These are phyloP conservation scores for Amphipoea lucens DNA, from an alignment of 2,888 invertebrate genomes.

Conservation along the genomic window DNA sequence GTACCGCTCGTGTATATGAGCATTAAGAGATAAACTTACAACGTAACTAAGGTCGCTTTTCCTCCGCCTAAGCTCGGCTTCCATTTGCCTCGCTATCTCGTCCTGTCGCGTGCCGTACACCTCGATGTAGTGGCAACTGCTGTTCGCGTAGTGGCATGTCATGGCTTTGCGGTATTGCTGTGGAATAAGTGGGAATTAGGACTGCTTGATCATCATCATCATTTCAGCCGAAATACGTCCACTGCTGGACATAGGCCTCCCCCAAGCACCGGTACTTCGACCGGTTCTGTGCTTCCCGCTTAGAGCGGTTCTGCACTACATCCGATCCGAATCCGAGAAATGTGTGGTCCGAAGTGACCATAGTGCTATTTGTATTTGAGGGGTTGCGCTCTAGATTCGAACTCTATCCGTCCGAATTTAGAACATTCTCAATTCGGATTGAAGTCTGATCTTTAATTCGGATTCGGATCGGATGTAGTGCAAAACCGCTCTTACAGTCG, in stretches of 20 bases:
- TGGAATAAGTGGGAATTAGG: not conserved
- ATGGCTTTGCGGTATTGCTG: slow-evolving; percentile 94
- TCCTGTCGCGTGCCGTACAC: slow-evolving; percentile 92
- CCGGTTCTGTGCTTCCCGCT: not conserved
- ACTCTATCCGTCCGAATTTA: no score
- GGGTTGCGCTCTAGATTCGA: no score
- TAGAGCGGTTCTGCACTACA: no score
- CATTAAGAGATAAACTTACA: slow-evolving; percentile 67
- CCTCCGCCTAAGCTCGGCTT: slow-evolving; percentile 82
- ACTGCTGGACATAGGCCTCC: not conserved
- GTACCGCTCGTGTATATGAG: not conserved
- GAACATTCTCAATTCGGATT: no score
- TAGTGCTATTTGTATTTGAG: no score
- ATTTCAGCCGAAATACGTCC: not conserved
- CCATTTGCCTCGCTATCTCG: slow-evolving; percentile 90
- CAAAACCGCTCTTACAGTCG: not conserved
- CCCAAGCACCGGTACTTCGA: not conserved
- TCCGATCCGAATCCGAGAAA: no score
- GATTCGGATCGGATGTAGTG: no score
- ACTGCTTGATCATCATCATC: not conserved
- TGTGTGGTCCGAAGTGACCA: no score
- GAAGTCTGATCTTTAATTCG: no score
- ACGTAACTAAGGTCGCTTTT: slow-evolving; percentile 65
- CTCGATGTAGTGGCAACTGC: slow-evolving; percentile 92
- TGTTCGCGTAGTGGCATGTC: slow-evolving; percentile 94